Base-by-base conservation (phyloP, 2,797 vertebrate genomes). In the Limosa lapponica region DNA sequence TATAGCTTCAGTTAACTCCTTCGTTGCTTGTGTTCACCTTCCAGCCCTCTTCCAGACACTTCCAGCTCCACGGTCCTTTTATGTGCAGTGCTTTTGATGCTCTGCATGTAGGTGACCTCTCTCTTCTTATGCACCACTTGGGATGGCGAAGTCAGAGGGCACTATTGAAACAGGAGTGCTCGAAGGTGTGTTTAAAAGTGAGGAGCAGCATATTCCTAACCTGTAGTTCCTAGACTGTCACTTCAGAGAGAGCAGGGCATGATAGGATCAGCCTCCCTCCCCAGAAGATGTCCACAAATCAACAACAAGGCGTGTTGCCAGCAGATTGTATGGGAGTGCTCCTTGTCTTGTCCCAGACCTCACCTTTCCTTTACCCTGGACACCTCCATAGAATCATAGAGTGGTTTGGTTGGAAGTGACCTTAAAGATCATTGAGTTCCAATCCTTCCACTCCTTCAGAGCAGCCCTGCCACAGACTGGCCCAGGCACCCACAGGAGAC, bases 1-100 rank as follows among this genome's bases (percentile, higher is more conserved):
- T 86, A 46, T 13, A 88, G 66, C 73, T 90, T 61, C 61, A 74
- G 52, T 96, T 96, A 96, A 96, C 95, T 89, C 77, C 72, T 88
- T 91, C 51, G 1, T 13, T 36, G 57, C 62, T 79, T 2, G 0
- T 17, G 44, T 70, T 93, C 78, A 74, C 54, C 65, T 81, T 58
- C 24, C 58, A 55, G 30, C n/a, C 73, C 69, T 81, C 82, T 71
- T 57, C 57, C 44, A 74, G 61, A 36, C 39, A 64, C 62, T 66
- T 37, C 22, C 58, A 92, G 82, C 54, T 78, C 44, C 57, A 11
- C 27, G 10, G 72, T 57, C 44, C 44, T 93, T 96, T 96, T 43
- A 78, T 73, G 41, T 81, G 51, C 61, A 55, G 64, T 0, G 1
- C 10, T 93, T 70, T 34, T 32, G 16, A 75, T 87, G 73, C 51